phyloP scores from a whole-genome alignment of 2,113 vertebrate species.

The Sula dactylatra region DNA sequence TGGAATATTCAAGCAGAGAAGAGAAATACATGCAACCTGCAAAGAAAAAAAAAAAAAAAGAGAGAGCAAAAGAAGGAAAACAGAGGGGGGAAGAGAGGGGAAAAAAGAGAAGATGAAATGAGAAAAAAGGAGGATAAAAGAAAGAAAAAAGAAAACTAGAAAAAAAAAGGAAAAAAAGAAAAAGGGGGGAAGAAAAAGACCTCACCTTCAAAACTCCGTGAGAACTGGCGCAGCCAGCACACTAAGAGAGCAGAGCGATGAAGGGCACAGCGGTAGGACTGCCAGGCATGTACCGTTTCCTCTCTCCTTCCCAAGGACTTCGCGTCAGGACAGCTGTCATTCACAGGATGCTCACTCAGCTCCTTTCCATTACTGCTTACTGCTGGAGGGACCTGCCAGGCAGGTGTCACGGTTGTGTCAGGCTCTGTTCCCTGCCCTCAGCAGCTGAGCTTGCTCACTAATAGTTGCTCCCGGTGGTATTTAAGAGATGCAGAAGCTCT shows the following conservation, averaged over 20 bases:
- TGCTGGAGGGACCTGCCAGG: neutral
- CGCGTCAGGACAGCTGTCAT: rapidly evolving
- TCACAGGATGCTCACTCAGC: neutral
- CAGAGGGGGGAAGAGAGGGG: rapidly evolving
- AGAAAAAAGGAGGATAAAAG: neutral
- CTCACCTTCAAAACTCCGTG: neutral
- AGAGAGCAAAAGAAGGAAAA: neutral
- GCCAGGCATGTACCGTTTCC: rapidly evolving
- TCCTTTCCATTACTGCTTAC: neutral
- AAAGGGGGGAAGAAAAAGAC: neutral
- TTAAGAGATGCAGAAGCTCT: neutral
- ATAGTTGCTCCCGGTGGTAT: neutral
- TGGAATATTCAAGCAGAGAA: neutral
- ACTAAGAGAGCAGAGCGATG: neutral
- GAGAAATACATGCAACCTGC: neutral
- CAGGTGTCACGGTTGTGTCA: neutral
- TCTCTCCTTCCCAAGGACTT: neutral
- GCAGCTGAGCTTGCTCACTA: neutral
- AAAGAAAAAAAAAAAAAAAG: neutral
- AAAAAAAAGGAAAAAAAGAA: rapidly evolving
- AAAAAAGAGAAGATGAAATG: neutral
- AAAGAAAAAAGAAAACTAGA: neutral
- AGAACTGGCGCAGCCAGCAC: neutral
- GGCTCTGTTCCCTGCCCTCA: neutral
- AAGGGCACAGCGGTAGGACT: rapidly evolving